Base-by-base conservation (phyloP, 2,113 vertebrate species). In the Sebastes fasciatus region DNA sequence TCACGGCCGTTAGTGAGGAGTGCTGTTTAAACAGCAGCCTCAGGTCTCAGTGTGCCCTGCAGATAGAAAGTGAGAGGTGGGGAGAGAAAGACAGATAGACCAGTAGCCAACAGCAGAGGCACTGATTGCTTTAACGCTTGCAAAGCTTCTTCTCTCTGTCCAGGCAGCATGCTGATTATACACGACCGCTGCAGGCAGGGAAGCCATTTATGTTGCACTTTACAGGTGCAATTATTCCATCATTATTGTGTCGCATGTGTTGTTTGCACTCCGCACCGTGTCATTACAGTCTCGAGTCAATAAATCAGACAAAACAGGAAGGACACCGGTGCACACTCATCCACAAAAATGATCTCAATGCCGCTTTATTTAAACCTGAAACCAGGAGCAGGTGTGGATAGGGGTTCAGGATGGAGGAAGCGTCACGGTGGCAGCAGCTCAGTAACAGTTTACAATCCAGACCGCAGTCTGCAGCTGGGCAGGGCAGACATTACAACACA, bases 401-500 rank as follows among this genome's bases (percentile, higher is more conserved):
- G n/a, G 45, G 66, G 49, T 55, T 11, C 2, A 46, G 71, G 40
- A 13, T 34, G 74, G 49, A 48, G 46, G 61, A 83, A 46, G 69
- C 26, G 13, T 66, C 11, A 23, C 11, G 46, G 52, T 77, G 60
- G 43, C 79, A 34, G 34, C 79, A 54, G 46, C 68, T 42, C 19
- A 13, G 26, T 46, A 66, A 49, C 8, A 16, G 34, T 64, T 79
- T 85, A 62, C 2, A 71, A 74, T 82, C 23, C 64, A 58, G 14
- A 79, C 42, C 65, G 42, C 52, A 68, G 75, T 67, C 57, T 80
- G 66, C 45, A 77, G 67, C 70, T 49, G 43, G 21, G 71, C 61
- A 70, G 16, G 48, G 64, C 58, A 77, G 84, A 54, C 78, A 43
- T 85, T 77, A 86, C 79, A 83, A 73, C 74, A 66, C 49, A 82